Base-by-base conservation (phyloP, 2,113 vertebrate genomes). In the Hoplias malabaricus region DNA sequence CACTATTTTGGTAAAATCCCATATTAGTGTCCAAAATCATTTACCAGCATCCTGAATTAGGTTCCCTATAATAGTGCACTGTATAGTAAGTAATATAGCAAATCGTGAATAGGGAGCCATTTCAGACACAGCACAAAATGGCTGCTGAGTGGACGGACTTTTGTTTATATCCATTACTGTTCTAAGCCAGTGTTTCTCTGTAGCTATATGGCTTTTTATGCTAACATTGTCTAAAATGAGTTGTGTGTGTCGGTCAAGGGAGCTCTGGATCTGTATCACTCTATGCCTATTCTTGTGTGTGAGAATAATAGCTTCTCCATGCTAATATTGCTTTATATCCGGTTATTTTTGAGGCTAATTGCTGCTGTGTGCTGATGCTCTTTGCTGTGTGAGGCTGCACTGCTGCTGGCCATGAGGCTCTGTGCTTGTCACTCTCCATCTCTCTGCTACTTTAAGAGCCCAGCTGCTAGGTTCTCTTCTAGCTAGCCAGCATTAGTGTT, bases 321-420 rank as follows among this genome's bases (percentile, higher is more conserved):
- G 33, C 16, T 36, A 36, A 19, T 33, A 14, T 36, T 36, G 31
- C 31, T 36, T 8, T 63, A 10, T n/a, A 34, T n/a, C 59, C 19
- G 11, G 59, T 63, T 36, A 16, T 19, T 19, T n/a, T 33, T 63
- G 33, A 63, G 16, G 59, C 31, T 63, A 36, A 63, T 34, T 33
- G 31, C 59, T 10, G 59, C 59, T 36, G 29, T 61, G 57, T 19
- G 29, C 59, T 62, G 59, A 19, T 63, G 59, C 59, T 36, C 59
- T 53, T 53, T 53, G 48, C 48, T 53, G 48, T 53, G 48, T 53
- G n/a, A 53, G 48, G 48, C 48, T 53, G 48, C 48, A 53, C n/a
- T 1, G 48, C 48, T 53, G 48, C n/a, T 8, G 48, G 48, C 48
- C 10, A 23, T 23, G n/a, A 53, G 48, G 6, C 48, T 53, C 48